Percentiles rank a stretch among this genome's conserved stretches.
These are phyloP conservation scores for Lithophane ornitopus DNA, from an alignment of 2,888 invertebrate species.

Conservation along the genomic window DNA sequence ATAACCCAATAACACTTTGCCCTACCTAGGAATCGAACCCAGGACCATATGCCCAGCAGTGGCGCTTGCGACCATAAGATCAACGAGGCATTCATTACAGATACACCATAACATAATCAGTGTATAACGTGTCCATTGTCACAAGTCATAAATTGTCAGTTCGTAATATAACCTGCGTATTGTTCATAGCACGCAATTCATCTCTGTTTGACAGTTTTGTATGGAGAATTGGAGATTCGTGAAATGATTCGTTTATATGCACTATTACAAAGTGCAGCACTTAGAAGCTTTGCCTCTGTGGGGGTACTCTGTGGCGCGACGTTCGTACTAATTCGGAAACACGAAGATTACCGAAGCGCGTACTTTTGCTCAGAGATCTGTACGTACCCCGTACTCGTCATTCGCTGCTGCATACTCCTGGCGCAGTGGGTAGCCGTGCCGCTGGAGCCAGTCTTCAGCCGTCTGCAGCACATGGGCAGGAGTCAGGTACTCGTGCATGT, in stretches of 20 bases:
- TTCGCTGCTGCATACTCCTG: not conserved
- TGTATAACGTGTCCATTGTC: not conserved
- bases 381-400: constrained; percentile 21
- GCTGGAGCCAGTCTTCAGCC: constrained; percentile 31
- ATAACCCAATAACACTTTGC: not conserved
- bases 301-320: too few species aligned
- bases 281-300: too few species aligned
- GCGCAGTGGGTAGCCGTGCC: not conserved
- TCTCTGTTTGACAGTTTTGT: too few species aligned
- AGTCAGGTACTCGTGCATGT: not conserved
- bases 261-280: not conserved
- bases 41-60: not conserved
- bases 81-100: not conserved
- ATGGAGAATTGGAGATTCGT: too few species aligned
- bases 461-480: constrained; percentile 14
- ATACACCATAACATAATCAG: not conserved
- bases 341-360: not conserved
- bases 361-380: too few species aligned
- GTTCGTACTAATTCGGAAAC: not conserved
- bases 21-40: not conserved
- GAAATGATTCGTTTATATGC: not conserved
- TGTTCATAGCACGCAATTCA: too few species aligned
- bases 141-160: too few species aligned
- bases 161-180: too few species aligned
- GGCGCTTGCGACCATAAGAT: not conserved